Conservation (phyloP, 2,797 vertebrate genomes). For the Nyctalus aviator region DNA sequence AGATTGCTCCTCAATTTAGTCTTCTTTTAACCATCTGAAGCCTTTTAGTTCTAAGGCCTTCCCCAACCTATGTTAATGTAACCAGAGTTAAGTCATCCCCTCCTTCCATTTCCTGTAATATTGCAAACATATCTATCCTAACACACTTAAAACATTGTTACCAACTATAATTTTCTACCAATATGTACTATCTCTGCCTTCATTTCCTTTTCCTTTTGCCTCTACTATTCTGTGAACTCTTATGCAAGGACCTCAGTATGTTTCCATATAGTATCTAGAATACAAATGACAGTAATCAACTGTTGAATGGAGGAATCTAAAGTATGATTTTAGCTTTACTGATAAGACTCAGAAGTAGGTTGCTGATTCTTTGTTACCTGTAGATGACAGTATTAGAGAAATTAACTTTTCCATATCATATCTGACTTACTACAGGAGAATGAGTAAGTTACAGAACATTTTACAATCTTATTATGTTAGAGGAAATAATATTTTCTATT, state of each 20-base stretch:
- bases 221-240: neutral
- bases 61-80: neutral
- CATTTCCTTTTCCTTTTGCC: neutral
- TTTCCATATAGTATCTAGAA: neutral
- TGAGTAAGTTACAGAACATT: neutral
- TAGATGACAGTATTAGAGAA: conserved; percentile 15
- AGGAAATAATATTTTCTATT: neutral
- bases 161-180: neutral
- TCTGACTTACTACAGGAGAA: conserved; percentile 16
- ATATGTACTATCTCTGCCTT: neutral
- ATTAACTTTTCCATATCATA: conserved; percentile 13
- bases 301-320: neutral
- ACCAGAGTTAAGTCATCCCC: neutral
- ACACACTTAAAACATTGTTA: neutral
- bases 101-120: neutral
- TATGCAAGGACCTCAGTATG: neutral
- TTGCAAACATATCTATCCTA: neutral
- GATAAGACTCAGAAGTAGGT: neutral
- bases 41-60: conserved; percentile 33
- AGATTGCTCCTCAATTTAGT: conserved; percentile 2
- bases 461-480: conserved; percentile 7
- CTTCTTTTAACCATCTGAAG: neutral
- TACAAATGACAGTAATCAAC: neutral
- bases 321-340: neutral
- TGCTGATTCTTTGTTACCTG: neutral